Evolutionary conservation across 1,140 invertebrate species (phyloP), one percentile per base, ranked within the genome.

Genomic region (Drosophila virilis): DNA sequence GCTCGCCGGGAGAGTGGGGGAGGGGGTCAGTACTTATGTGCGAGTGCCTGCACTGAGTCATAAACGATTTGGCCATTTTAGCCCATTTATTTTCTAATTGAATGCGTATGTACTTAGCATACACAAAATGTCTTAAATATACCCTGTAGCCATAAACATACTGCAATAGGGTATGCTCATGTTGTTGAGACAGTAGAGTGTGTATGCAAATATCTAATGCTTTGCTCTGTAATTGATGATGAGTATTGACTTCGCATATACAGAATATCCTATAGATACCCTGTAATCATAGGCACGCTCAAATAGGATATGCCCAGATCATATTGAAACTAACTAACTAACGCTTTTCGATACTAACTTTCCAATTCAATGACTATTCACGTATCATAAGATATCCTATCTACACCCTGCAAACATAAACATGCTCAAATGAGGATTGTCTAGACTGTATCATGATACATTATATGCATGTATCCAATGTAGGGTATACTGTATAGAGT

Each of bases 21-120:
- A 38, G 15, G 15, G 46, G 45, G 61, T 40, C 54, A 66, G 50
- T 52, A 67, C 60, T 78, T 72, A 74, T 13, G 22, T 66, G 9
- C 38, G 65, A 61, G 22, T 61, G 58, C 22, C 59, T 69, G 66
- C 78, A 60, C 43, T 80, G 81, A 80, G 68, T 74, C 81, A 85
- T 74, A 85, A 85, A 62, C 60, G 81, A 84, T 77, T 85, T 84
- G 78, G 65, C 74, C 60, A 76, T 84, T 84, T 80, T 72, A 8
- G n/a, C 51, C 61, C 22, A 28, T 28, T 28, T 28, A 28, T 28
- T 37, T 69, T 79, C 73, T 85, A 77, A 84, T 84, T 84, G 77
- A 84, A 78, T 84, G 74, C 28, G 46, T 48, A 12, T 28, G 22
- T 28, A 28, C 22, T 28, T 28, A 6, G 22, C 22, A 28, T 48